Evolutionary conservation across 1,140 invertebrate genomes (phyloP), one percentile per base, ranked within the genome.

Genomic region (Drosophila erecta): DNA sequence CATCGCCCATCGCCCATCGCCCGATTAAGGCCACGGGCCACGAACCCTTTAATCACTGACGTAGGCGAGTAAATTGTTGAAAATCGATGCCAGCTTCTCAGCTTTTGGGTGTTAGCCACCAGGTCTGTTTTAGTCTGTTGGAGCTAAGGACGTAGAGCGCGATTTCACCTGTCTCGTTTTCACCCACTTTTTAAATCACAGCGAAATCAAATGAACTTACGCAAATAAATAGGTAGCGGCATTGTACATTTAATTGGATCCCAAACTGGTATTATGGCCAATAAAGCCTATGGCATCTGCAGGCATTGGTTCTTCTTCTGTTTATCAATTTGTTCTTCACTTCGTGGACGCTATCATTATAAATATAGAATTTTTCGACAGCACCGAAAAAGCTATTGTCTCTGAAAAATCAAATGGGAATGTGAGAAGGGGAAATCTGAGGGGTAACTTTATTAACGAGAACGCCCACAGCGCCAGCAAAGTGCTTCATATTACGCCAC

Each of bases 401-500:
- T 53, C 43, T 30, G 30, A 43, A 51, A 15, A 38, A 17, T 53
- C 24, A 58, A 22, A 12, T 27, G 22, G 10, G 15, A 24, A 11
- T 5, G 2, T 0, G 10, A 20, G 14, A 11, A 1, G n/a, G 17
- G 30, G 22, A 11, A 20, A 44, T 24, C 15, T 44, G 15, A 8
- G 24, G 11, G 12, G 22, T 33, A 44, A 38, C 62, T 67, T 73
- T 85, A 80, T 85, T 77, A 86, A 85, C 73, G 74, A 71, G 78
- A 85, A 78, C 81, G 77, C 81, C 81, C 81, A 85, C 81, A 86
- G 77, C 79, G 77, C 67, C 81, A 74, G 81, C 80, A 85, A 85
- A 85, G 81, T 86, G 81, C 83, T 87, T 86, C 70, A 81, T 86
- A 87, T 86, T 87, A 87, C 75, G 78, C 83, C 78, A 86, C 81